Evolutionary conservation across 2,113 vertebrate genomes (phyloP), one percentile per base, ranked within the genome.

Genomic region (Ageneiosus marmoratus): DNA sequence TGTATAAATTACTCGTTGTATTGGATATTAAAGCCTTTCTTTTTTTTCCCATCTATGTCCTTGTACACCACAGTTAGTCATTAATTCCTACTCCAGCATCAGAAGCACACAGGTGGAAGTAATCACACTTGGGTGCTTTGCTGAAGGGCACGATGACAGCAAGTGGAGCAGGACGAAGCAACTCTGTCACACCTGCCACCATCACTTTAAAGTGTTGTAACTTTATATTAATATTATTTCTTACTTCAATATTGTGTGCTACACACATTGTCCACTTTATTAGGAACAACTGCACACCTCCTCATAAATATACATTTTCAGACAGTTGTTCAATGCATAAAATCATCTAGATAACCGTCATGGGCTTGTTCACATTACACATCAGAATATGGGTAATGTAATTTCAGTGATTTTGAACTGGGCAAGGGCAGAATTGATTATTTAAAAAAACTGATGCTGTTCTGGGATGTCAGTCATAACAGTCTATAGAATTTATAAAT

Each of bases 21-120:
- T 46, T 70, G 16, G 67, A 70, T 44, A 70, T 20, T 9, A 56
- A 70, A 81, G 7, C 50, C 22, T 48, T 44, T 81, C 55, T 22
- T 41, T 55, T 81, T 46, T 41, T 55, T 81, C 29, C 41, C 9
- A 48, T 48, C 50, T 6, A 56, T 56, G 79, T 58, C 24, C 51
- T 73, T 60, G 37, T 1, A 41, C 69, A 46, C 63, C 29, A 37
- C 67, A 32, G 37, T 73, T 48, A 73, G 24, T 67, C 37, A 58
- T 58, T 77, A 58, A 24, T 79, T 55, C 51, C 13, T 72, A 22
- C 18, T 12, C 65, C 44, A 46, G 7, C 34, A 41, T 72, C 50
- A 72, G 67, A 58, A 29, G 65, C 69, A 22, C 65, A 81, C 18
- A 37, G 67, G 51, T 67, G 46, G 77, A 79, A 63, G 48, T 79